phyloP scores from a whole-genome alignment of 2,113 vertebrate species.

The Isurus oxyrinchus region DNA sequence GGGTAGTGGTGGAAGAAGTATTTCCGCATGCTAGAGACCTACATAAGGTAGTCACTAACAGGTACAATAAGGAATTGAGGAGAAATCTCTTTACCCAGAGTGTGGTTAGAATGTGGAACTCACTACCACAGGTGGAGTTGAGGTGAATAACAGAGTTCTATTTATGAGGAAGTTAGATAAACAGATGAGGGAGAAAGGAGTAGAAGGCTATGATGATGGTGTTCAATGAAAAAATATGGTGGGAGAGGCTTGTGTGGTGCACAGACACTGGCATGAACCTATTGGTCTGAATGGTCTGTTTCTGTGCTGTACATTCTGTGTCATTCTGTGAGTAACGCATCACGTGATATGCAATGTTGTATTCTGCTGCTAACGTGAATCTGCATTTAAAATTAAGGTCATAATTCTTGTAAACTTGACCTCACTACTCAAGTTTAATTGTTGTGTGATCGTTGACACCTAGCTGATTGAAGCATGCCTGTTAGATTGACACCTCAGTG shows the following conservation, averaged over 20 bases:
- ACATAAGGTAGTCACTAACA: too few species aligned
- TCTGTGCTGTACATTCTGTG: background rate
- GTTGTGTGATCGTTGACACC: background rate
- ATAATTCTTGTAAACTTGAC: background rate
- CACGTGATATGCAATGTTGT: background rate
- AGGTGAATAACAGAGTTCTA: background rate
- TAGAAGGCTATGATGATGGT: background rate
- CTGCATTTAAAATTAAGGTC: background rate
- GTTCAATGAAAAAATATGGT: background rate
- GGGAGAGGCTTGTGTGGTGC: background rate
- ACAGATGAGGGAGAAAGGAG: background rate
- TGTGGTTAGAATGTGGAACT: background rate
- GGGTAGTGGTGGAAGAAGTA: background rate
- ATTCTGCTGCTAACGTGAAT: background rate
- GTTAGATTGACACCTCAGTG: background rate
- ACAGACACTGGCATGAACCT: background rate
- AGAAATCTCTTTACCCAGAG: background rate
- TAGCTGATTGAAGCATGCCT: background rate
- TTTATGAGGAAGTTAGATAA: background rate
- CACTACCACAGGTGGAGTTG: background rate
- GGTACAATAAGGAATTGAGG: background rate
- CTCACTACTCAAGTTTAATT: background rate
- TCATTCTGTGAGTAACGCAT: background rate
- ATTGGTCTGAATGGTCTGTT: background rate
- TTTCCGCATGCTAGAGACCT: background rate